A percentile compares a stretch with the other conserved stretches of the same genome.
phyloP scores from a whole-genome alignment of 2,113 vertebrate genomes.

The Ancistrus triradiatus region DNA sequence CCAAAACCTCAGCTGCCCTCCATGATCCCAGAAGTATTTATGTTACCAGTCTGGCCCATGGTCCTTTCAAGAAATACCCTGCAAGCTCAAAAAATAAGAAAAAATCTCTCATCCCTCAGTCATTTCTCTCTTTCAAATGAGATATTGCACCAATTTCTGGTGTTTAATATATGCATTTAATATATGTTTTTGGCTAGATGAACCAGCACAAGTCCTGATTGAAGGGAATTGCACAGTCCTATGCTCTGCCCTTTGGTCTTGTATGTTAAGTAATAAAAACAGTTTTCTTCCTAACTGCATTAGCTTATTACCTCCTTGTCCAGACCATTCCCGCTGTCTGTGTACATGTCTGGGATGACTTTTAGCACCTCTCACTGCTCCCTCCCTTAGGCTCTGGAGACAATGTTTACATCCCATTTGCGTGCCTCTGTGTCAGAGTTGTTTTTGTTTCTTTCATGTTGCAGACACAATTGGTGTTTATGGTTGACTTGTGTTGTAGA shows the following conservation, averaged over 20 bases:
- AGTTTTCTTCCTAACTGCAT: no score
- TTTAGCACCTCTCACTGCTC: slow-evolving; percentile 31
- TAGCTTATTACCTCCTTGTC: slow-evolving; percentile 14
- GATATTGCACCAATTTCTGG: neutral
- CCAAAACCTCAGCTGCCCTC: slow-evolving; percentile 46
- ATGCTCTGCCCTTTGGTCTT: neutral
- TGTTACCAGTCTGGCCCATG: slow-evolving; percentile 40
- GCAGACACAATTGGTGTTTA: slow-evolving; percentile 25
- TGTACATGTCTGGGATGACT: slow-evolving; percentile 31
- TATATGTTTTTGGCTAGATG: slow-evolving; percentile 2
- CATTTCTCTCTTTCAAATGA: slow-evolving; percentile 12
- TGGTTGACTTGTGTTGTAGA: neutral
- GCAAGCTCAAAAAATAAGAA: slow-evolving; percentile 38
- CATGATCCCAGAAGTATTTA: slow-evolving; percentile 51
- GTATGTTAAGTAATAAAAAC: slow-evolving; percentile 7
- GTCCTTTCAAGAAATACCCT: slow-evolving; percentile 30
- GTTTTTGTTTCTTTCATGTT: slow-evolving; percentile 6
- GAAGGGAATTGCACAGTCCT: neutral
- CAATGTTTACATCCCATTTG: neutral
- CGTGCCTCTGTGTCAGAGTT: slow-evolving; percentile 7
- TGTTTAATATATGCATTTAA: slow-evolving; percentile 11
- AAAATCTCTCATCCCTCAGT: slow-evolving; percentile 22
- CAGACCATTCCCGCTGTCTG: slow-evolving; percentile 13
- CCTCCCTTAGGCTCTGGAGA: slow-evolving; percentile 15
- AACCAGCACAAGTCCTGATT: neutral